These are phyloP conservation scores for Damaliscus lunatus DNA, from an alignment of 2,113 vertebrate species.

Conservation along the genomic window DNA sequence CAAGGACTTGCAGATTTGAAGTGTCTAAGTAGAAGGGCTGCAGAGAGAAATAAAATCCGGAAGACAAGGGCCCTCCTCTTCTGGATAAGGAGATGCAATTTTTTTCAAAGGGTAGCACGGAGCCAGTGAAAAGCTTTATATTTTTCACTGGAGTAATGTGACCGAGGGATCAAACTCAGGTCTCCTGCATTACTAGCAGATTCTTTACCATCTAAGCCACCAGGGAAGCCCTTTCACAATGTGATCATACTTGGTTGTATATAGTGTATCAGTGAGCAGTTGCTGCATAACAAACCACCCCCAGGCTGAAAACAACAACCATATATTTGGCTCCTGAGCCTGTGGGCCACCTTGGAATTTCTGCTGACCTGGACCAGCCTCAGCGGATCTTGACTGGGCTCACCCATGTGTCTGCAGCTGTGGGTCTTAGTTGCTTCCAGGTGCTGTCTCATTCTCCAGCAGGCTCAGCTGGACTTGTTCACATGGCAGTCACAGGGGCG, in stretches of 20 bases:
- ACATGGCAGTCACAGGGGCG: background rate
- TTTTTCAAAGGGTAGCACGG: background rate
- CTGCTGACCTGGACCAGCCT: too few relatives aligned
- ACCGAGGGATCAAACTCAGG: background rate
- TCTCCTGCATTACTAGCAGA: background rate
- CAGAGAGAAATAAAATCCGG: background rate
- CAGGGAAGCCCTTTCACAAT: background rate
- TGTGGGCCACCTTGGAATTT: background rate
- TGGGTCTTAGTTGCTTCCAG: background rate
- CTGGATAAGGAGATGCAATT: background rate
- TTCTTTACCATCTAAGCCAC: background rate
- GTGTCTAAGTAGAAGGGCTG: background rate
- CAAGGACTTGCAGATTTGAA: background rate
- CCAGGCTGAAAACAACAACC: background rate
- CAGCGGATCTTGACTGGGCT: background rate
- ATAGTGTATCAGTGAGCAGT: background rate
- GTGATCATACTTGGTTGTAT: background rate
- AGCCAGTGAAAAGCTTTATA: background rate
- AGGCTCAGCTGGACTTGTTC: background rate
- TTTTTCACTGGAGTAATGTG: background rate
- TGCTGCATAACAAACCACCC: background rate
- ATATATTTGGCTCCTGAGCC: too few relatives aligned
- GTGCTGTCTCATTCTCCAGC: background rate
- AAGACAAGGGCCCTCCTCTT: background rate
- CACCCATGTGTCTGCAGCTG: background rate